Evolutionary conservation across 2,888 invertebrate species (phyloP), one percentile per base, ranked within the genome.

Genomic region (Drosophila picticornis): DNA sequence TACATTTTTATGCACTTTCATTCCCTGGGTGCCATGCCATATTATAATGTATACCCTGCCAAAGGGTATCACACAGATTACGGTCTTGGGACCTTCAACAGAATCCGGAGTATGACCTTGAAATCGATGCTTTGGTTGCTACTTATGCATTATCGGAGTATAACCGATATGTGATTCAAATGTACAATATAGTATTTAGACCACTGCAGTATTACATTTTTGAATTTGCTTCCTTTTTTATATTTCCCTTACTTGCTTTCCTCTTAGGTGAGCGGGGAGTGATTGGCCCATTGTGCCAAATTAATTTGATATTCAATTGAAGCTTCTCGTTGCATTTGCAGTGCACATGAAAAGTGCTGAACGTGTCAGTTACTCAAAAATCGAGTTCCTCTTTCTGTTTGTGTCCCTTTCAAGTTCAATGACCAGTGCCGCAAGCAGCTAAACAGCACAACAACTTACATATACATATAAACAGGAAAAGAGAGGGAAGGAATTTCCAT

Each of bases 261-360:
- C 22, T 7, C 46, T 22, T 7, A 19, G 50, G 50, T 19, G 27
- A 2, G 50, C 16, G 50, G 29, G 29, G 29, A 50, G 29, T 6
- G n/a, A 2, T 0, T 11, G 16, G 7, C 13, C n/a, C 6, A 29
- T 25, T 68, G 67, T 55, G 13, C 34, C 34, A 34, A 13, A 34
- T 34, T 34, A 34, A 34, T 34, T 34, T 69, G 62, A 72, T 78
- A 46, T 84, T 85, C 74, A 88, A 78, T 88, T 78, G 72, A 77
- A 65, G 51, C 60, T 52, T 65, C 51, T 63, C 46, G 19, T 65
- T 68, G 46, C 55, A 52, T 55, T 50, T 38, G 63, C n/a, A 63
- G 55, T 66, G 58, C 52, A 38, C 72, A 38, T 51, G 63, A 40
- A 65, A 65, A 16, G 38, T 59, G 46, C 36, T 52, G 57, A 70